Evolutionary conservation across 2,888 invertebrate genomes (phyloP).

Genomic region (Hoplodrina blanda): DNA sequence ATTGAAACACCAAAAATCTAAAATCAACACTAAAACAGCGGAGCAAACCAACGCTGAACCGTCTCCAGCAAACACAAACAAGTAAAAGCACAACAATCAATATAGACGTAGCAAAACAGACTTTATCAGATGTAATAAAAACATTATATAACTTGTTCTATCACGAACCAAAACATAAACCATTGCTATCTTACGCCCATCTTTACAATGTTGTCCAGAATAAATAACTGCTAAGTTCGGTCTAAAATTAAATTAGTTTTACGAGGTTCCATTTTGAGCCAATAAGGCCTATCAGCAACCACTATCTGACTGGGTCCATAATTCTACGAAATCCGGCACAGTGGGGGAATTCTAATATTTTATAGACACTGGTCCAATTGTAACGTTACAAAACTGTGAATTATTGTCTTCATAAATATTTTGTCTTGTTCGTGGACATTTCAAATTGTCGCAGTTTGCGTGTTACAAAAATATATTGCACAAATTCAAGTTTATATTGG

Average conservation of each 20-base stretch:
- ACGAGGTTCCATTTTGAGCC: conserved; percentile 52
- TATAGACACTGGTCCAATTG: conserved; percentile 57
- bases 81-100: conserved; percentile 37
- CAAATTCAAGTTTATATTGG: neutral
- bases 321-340: conserved; percentile 51
- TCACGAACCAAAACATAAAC: conserved; percentile 48
- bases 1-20: neutral
- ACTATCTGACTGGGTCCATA: conserved; percentile 49
- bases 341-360: conserved; percentile 57
- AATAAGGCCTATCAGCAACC: conserved; percentile 55
- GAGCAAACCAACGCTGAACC: neutral
- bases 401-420: conserved; percentile 68
- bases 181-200: conserved; percentile 44
- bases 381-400: conserved; percentile 66
- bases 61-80: conserved; percentile 1
- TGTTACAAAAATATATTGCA: conserved; percentile 48
- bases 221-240: conserved; percentile 41
- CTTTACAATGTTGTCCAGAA: conserved; percentile 49
- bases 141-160: conserved; percentile 39
- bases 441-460: conserved; percentile 42
- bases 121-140: conserved; percentile 49
- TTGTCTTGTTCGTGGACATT: conserved; percentile 47
- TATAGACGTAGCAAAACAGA: conserved; percentile 40
- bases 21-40: conserved; percentile 9
- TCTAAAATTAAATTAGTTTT: conserved; percentile 57